These are phyloP conservation scores for Ditylenchus weischeri DNA, from an alignment of 2,888 invertebrate species.

Conservation along the genomic window DNA sequence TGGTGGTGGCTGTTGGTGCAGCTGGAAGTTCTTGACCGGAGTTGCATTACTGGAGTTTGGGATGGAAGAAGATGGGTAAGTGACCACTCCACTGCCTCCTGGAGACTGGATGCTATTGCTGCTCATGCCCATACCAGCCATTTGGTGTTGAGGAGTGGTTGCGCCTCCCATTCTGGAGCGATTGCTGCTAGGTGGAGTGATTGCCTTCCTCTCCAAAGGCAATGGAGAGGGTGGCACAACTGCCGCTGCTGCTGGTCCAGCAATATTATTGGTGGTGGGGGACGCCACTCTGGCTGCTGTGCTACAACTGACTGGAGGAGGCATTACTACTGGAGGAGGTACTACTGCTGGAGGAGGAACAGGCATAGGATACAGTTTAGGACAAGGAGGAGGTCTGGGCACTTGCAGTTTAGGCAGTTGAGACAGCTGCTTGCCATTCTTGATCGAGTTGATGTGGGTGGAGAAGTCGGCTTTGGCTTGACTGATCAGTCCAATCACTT, in stretches of 20 bases:
- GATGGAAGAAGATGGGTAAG: conserved; percentile 5
- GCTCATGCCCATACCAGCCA: conserved; percentile 2
- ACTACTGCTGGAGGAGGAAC: conserved; percentile 18
- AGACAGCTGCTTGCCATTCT: conserved; percentile 44
- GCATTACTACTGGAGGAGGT: not conserved
- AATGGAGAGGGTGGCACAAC: conserved; percentile 24
- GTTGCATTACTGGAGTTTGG: conserved; percentile 16
- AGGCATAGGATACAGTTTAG: conserved; percentile 33
- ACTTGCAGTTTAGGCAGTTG: conserved; percentile 44
- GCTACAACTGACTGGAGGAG: not conserved
- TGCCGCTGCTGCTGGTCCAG: conserved; percentile 10
- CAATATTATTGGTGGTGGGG: not conserved
- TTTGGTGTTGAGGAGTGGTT: conserved; percentile 19
- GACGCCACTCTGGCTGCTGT: not conserved
- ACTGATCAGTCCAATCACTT: conserved; percentile 35
- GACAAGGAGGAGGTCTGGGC: conserved; percentile 46
- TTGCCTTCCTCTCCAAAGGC: conserved; percentile 26
- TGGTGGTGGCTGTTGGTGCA: conserved; percentile 19
- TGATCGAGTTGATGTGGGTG: conserved; percentile 43
- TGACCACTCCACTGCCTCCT: not conserved
- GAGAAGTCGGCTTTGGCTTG: conserved; percentile 40
- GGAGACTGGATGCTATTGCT: conserved; percentile 8
- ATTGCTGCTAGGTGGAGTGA: conserved; percentile 20
- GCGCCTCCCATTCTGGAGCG: conserved; percentile 15
- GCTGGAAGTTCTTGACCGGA: conserved; percentile 19